Percentiles rank a stretch among this genome's conserved stretches.
Evolutionary conservation across 1,140 invertebrate genomes (phyloP).

Genomic region (Cyrtorhinus lividipennis): DNA sequence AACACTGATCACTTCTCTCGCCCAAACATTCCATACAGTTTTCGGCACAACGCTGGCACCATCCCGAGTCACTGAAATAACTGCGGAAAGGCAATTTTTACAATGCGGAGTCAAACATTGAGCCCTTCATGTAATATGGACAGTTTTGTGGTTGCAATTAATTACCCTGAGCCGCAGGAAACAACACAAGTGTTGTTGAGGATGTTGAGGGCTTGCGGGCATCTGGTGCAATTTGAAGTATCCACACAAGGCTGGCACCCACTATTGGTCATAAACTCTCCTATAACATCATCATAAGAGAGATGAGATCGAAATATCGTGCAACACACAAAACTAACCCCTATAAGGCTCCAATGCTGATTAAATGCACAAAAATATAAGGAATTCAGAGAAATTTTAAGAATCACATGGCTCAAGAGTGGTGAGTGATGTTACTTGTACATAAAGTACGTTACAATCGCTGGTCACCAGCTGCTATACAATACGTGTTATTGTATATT

Average conservation of each 20-base stretch:
- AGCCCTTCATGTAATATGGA: too few species aligned
- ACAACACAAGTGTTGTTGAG: slow-evolving; percentile 63
- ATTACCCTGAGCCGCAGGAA: slow-evolving; percentile 39
- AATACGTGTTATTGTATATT: too few species aligned
- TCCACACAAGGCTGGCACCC: slow-evolving; percentile 32
- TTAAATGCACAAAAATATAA: background rate
- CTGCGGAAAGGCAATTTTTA: too few species aligned
- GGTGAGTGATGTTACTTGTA: too few species aligned
- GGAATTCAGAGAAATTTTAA: background rate
- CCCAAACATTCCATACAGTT: slow-evolving; percentile 69
- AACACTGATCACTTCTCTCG: slow-evolving; percentile 64
- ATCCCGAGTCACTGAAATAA: slow-evolving; percentile 67
- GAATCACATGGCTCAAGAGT: too few species aligned
- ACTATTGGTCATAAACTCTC: slow-evolving; percentile 10
- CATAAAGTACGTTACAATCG: too few species aligned
- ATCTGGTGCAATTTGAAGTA: slow-evolving; percentile 59
- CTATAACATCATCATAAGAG: slow-evolving; percentile 1
- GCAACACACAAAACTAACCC: background rate
- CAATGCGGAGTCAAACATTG: slow-evolving; percentile 19
- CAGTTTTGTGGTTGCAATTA: too few species aligned
- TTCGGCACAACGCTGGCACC: slow-evolving; percentile 64
- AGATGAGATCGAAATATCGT: background rate
- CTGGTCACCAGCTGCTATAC: too few species aligned
- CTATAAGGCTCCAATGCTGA: background rate
- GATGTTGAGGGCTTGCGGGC: slow-evolving; percentile 47